A percentile compares a stretch with the other conserved stretches of the same genome.
These are phyloP conservation scores for Echinometra lucunter DNA, from an alignment of 53 echinoderm and acorn worm species.

Conservation along the genomic window DNA sequence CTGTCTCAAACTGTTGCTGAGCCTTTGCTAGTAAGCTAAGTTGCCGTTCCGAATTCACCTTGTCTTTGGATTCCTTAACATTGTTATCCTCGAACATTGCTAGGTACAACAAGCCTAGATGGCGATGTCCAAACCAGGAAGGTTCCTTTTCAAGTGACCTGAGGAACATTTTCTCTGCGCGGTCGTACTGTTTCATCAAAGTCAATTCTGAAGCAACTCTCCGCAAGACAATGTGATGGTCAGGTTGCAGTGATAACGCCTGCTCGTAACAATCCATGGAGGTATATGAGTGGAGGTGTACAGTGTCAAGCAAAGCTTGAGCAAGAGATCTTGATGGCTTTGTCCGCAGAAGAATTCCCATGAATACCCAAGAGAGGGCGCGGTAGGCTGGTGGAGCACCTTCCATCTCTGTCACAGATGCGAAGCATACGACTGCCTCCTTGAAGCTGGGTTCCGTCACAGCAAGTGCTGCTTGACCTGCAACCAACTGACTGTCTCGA, in stretches of 20 bases:
- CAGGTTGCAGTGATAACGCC: slow-evolving; percentile 76
- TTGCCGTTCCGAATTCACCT: background rate
- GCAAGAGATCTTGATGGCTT: slow-evolving; percentile 71
- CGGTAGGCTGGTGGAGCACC: slow-evolving; percentile 59
- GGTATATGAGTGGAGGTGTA: slow-evolving; percentile 56
- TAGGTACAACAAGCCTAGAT: slow-evolving; percentile 79
- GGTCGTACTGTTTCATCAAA: slow-evolving; percentile 74
- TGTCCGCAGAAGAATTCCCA: slow-evolving; percentile 79
- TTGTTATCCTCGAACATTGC: slow-evolving; percentile 78
- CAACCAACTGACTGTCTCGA: slow-evolving; percentile 74
- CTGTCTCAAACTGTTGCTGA: slow-evolving; percentile 76
- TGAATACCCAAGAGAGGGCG: slow-evolving; percentile 86
- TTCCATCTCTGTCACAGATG: slow-evolving; percentile 73
- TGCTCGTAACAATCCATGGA: slow-evolving; percentile 81
- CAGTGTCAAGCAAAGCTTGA: slow-evolving; percentile 66
- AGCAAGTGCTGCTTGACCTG: slow-evolving; percentile 59
- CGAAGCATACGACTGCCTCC: slow-evolving; percentile 79
- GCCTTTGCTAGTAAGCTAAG: slow-evolving; percentile 71
- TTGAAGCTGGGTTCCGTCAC: slow-evolving; percentile 69
- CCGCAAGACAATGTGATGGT: slow-evolving; percentile 76
- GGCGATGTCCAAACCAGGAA: slow-evolving; percentile 83
- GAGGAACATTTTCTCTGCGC: slow-evolving; percentile 75
- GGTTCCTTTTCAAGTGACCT: slow-evolving; percentile 68
- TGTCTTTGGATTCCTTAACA: background rate
- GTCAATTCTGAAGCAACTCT: slow-evolving; percentile 78